These are phyloP conservation scores for Syrmaticus mikado DNA, from an alignment of 2,113 vertebrate species.

Conservation along the genomic window DNA sequence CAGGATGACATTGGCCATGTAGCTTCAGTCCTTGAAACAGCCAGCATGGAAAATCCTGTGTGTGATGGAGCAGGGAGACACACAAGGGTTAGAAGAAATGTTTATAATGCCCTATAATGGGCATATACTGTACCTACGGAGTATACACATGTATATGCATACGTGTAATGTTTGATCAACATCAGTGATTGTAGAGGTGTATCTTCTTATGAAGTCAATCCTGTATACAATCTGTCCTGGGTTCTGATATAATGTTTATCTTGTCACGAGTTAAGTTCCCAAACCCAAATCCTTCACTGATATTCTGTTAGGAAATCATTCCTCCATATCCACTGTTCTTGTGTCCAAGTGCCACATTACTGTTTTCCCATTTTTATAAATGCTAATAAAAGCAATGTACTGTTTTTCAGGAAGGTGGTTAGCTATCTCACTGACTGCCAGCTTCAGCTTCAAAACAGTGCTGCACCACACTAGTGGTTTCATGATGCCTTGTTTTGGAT, in stretches of 20 bases:
- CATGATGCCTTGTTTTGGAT: background rate
- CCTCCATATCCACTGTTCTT: background rate
- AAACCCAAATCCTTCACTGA: background rate
- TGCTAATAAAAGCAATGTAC: background rate
- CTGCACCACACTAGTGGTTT: background rate
- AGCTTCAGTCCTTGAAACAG: background rate
- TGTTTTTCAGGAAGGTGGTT: background rate
- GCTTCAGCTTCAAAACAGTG: background rate
- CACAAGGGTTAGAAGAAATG: background rate
- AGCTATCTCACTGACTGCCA: background rate
- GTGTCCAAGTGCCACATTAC: background rate
- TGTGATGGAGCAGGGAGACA: background rate
- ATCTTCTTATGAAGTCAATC: background rate
- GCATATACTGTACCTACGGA: background rate
- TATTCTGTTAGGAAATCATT: background rate
- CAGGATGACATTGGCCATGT: background rate
- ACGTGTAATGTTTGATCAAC: background rate
- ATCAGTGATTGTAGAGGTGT: background rate
- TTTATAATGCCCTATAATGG: background rate
- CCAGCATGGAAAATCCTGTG: background rate
- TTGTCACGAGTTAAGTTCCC: background rate
- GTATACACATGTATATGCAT: background rate
- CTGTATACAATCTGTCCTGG: background rate
- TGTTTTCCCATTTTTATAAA: background rate
- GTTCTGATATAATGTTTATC: background rate